Evolutionary conservation across 2,888 invertebrate species (phyloP).

Genomic region (Amaurobius ferox): DNA sequence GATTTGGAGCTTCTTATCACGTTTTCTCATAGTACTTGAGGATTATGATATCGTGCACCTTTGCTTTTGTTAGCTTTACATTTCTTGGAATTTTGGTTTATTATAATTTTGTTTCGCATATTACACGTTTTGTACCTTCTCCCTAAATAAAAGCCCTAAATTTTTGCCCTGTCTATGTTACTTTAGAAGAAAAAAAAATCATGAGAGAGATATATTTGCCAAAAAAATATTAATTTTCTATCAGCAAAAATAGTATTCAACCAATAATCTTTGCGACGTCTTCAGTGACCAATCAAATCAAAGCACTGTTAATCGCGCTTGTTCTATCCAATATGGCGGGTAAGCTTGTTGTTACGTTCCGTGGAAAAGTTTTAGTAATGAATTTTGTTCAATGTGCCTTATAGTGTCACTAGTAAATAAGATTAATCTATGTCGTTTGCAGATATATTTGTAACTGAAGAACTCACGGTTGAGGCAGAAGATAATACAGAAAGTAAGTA

Average conservation of each 20-base stretch:
- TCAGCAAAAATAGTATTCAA: constrained; percentile 2
- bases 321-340: constrained; percentile 69
- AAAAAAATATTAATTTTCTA: neutral
- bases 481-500: constrained; percentile 56
- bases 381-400: constrained; percentile 18
- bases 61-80: no score
- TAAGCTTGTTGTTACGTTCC: constrained; percentile 66
- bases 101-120: no score
- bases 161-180: no score
- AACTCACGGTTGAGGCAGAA: constrained; percentile 33
- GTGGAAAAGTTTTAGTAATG: constrained; percentile 28
- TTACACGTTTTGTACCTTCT: no score
- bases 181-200: no score
- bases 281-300: constrained; percentile 57
- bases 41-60: no score
- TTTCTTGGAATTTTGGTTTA: no score
- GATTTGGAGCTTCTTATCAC: no score
- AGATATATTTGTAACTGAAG: constrained; percentile 64
- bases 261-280: constrained; percentile 43
- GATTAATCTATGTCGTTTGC: constrained; percentile 36
- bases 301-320: constrained; percentile 63
- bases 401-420: constrained; percentile 15
- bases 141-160: no score
- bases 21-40: no score
- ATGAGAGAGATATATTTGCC: no score